A percentile compares a stretch with the other conserved stretches of the same genome.
These are phyloP conservation scores for Heliopora coerulea DNA, from an alignment of 92 coral and sea anemone species.

Conservation along the genomic window DNA sequence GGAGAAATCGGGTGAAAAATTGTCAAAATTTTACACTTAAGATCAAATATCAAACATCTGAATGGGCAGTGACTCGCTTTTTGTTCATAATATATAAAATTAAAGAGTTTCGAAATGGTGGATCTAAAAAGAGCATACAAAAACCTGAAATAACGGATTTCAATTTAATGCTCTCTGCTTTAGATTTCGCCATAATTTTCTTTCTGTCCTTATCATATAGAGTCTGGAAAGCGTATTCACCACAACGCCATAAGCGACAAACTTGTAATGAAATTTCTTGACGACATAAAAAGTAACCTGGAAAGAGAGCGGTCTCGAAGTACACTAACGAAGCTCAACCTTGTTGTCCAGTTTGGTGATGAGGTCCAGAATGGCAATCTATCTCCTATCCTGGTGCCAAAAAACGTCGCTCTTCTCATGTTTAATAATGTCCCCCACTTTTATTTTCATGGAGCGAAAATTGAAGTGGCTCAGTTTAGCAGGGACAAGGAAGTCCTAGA, in stretches of 20 bases:
- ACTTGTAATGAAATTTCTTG: conserved; percentile 51
- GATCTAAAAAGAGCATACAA: too few relatives aligned
- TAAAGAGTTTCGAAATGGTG: too few relatives aligned
- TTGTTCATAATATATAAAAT: too few relatives aligned
- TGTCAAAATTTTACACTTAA: too few relatives aligned
- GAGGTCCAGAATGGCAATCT: conserved; percentile 37
- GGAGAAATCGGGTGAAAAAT: too few relatives aligned
- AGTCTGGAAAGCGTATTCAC: conserved; percentile 3
- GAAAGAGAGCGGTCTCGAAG: conserved; percentile 17
- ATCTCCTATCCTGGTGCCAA: conserved; percentile 44
- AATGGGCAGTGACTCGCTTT: too few relatives aligned
- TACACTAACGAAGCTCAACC: conserved; percentile 39
- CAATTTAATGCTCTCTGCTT: neutral
- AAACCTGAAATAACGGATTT: too few relatives aligned
- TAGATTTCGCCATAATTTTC: neutral
- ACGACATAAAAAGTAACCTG: conserved; percentile 49
- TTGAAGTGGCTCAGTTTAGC: conserved; percentile 64
- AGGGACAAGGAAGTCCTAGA: conserved; percentile 54
- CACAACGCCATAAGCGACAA: conserved; percentile 28
- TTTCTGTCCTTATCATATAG: neutral
- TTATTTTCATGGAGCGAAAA: conserved; percentile 63
- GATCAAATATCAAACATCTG: too few relatives aligned
- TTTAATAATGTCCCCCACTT: conserved; percentile 53
- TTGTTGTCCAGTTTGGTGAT: conserved; percentile 52
- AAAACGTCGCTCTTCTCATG: conserved; percentile 62